Evolutionary conservation across 64 coral and sea anemone species (phyloP).

Genomic region (Actinia equina): DNA sequence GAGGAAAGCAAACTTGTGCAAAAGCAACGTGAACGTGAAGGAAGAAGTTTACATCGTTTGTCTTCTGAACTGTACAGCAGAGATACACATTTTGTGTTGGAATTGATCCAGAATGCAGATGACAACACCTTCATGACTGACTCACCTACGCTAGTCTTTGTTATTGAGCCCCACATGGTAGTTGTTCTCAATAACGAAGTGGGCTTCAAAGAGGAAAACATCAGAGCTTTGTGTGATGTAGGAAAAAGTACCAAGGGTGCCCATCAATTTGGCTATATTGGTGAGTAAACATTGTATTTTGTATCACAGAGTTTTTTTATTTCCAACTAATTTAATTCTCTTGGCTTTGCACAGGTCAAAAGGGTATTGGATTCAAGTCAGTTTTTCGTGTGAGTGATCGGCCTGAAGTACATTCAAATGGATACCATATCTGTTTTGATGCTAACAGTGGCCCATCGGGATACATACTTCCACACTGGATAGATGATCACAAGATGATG

Average conservation of each 20-base stretch:
- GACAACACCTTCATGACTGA: constrained; percentile 64
- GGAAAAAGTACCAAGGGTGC: constrained; percentile 87
- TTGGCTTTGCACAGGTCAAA: constrained; percentile 45
- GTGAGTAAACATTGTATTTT: constrained; percentile 17
- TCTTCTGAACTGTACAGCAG: constrained; percentile 85
- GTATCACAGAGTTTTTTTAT: too few relatives aligned
- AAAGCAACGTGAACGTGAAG: constrained; percentile 77
- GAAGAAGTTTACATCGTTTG: constrained; percentile 75
- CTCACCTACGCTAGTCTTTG: constrained; percentile 64
- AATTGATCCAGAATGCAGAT: constrained; percentile 93
- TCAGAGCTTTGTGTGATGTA: constrained; percentile 85
- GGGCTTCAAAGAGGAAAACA: constrained; percentile 84
- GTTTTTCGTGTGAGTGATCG: constrained; percentile 82
- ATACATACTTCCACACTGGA: constrained; percentile 86
- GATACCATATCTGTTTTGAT: constrained; percentile 85
- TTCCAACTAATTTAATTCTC: too few relatives aligned
- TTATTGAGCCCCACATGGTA: constrained; percentile 59
- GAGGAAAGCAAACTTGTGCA: constrained; percentile 71
- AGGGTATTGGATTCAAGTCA: constrained; percentile 94
- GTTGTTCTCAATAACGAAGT: constrained; percentile 80
- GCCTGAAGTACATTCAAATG: constrained; percentile 92
- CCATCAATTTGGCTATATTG: constrained; percentile 90
- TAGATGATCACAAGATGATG: neutral
- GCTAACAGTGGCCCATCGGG: constrained; percentile 85
- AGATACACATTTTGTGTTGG: constrained; percentile 89